These are phyloP conservation scores for Resseliella maxima DNA, from an alignment of 2,888 invertebrate species.

Conservation along the genomic window DNA sequence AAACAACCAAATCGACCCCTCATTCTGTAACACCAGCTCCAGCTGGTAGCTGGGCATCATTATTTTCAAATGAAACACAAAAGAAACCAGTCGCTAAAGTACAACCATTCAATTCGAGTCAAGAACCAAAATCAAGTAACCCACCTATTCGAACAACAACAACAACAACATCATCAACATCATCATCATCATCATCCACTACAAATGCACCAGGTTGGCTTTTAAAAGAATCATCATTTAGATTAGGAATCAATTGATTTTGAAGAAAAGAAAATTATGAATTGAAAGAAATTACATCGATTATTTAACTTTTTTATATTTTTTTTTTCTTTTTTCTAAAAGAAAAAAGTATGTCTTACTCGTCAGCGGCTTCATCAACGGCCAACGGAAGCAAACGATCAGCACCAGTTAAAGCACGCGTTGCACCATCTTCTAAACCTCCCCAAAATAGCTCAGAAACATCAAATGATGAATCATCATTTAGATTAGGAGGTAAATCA, in stretches of 20 bases:
- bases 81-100: conserved; percentile 74
- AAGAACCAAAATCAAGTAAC: conserved; percentile 59
- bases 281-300: too few species aligned
- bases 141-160: conserved; percentile 60
- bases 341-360: not conserved
- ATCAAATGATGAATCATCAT: conserved; percentile 55
- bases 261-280: too few species aligned
- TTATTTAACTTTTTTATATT: too few species aligned
- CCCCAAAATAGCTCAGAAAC: conserved; percentile 26
- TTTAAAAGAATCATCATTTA: not conserved
- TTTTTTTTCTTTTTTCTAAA: not conserved
- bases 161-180: too few species aligned
- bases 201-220: not conserved
- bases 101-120: conserved; percentile 69
- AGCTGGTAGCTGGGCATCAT: conserved; percentile 64
- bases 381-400: conserved; percentile 57
- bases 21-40: not conserved
- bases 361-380: conserved; percentile 56
- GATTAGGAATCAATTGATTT: too few species aligned
- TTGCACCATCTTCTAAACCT: conserved; percentile 55
- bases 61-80: conserved; percentile 58
- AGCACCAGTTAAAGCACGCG: conserved; percentile 40
- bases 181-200: conserved; percentile 60
- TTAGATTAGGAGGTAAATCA: conserved; percentile 57
- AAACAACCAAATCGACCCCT: not conserved